Conservation (phyloP, 2,113 vertebrate genomes). For the Pollimyrus isidori region DNA sequence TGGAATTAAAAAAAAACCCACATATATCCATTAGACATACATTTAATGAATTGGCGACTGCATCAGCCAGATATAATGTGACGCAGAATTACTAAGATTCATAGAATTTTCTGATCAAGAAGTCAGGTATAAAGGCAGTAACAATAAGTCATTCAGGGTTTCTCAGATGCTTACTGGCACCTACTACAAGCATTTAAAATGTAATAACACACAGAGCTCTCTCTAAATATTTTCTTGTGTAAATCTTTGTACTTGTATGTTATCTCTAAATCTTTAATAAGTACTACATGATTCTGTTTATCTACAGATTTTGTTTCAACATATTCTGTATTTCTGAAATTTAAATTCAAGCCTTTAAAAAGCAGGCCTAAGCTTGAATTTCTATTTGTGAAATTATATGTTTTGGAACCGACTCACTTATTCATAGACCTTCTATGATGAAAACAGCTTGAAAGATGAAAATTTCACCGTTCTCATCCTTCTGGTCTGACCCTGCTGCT, state of each 20-base stretch:
- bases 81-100: not conserved
- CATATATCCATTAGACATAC: not conserved
- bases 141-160: not conserved
- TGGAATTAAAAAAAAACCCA: not conserved
- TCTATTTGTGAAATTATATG: conserved; percentile 71
- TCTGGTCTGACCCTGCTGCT: not conserved
- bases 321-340: not conserved
- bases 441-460: conserved; percentile 12
- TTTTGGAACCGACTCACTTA: conserved; percentile 62
- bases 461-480: conserved; percentile 4
- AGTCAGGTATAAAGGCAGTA: not conserved
- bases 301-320: not conserved
- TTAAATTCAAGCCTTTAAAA: conserved; percentile 60
- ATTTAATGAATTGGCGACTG: not conserved
- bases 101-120: not conserved
- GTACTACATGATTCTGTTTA: not conserved
- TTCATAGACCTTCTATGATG: conserved; percentile 56
- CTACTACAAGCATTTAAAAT: not conserved
- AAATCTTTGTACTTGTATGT: not conserved
- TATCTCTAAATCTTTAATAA: not conserved
- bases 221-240: not conserved
- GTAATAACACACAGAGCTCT: not conserved
- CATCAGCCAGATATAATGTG: not conserved
- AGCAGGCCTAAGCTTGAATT: conserved; percentile 69
- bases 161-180: not conserved